Base-by-base conservation (phyloP, 2,888 invertebrate species). In the Beris morrisii region DNA sequence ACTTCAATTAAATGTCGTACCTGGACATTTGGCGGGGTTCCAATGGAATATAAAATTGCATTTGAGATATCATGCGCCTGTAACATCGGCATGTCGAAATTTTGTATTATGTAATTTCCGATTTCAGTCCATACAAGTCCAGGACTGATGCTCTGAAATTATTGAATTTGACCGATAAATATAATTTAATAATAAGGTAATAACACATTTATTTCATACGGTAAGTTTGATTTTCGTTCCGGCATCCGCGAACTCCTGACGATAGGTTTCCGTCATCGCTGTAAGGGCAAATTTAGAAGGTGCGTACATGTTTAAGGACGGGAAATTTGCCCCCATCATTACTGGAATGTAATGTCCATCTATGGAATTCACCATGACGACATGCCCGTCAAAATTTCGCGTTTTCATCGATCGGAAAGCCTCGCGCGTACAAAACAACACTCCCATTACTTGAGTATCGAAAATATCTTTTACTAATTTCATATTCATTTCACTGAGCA, bases 401-500 rank as follows among this genome's bases (percentile, higher is more conserved):
- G 74, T 75, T 43, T 77, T 79, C 81, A 85, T 82, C 2, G 82
- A 82, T 0, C 75, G 73, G 7, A 82, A 4, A 2, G 84, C 85
- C 15, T 78, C 79, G 4, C 83, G 80, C 0, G 83, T 79, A 72
- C 84, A 84, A 61, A 80, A 67, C 0, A 84, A 73, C 1, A 81
- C 73, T 3, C 82, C 84, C 72, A 79, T 81, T 1, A 83, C 69
- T 73, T 85, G 85, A 11, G 81, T 80, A 69, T 84, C 82, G 1
- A 85, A 72, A 0, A 81, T 74, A 48, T 78, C 71, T 52, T 74
- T 72, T 1, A 74, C 43, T 0, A 55, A 28, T n/a, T 5, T 12
- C 0, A 69, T 31, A 56, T 76, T 77, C 3, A 72, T 70, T 73
- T 74, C 73, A 32, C 72, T 73, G 12, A 70, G 69, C 32, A 78